phyloP scores from a whole-genome alignment of 2,113 vertebrate species.

The Cercopithecus mona region DNA sequence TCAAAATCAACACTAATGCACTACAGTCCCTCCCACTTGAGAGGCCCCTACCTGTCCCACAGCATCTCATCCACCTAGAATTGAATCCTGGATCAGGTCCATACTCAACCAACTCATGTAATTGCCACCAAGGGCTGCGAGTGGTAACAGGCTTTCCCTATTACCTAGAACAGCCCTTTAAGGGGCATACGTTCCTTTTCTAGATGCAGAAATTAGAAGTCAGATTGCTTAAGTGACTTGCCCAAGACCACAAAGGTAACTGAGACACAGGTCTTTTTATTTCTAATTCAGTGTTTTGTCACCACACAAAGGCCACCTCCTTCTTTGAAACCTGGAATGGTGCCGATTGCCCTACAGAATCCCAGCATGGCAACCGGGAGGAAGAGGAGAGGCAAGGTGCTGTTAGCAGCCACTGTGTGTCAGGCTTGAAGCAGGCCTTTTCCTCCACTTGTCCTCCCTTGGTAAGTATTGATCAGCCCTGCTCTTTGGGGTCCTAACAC shows the following conservation, averaged over 20 bases:
- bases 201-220: constrained; percentile 3
- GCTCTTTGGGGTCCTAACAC: not conserved
- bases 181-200: not conserved
- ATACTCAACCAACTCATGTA: not conserved
- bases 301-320: not conserved
- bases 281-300: not conserved
- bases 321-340: not conserved
- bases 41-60: not conserved
- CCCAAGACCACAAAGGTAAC: not conserved
- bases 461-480: accelerated
- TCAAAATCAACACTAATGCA: too few species aligned
- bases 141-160: not conserved
- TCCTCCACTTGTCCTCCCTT: not conserved
- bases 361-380: not conserved
- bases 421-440: accelerated
- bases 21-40: not conserved
- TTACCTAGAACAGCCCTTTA: not conserved
- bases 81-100: not conserved
- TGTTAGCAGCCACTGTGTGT: accelerated
- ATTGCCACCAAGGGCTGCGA: not conserved
- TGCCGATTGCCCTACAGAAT: not conserved
- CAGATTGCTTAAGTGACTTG: not conserved
- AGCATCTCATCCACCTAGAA: not conserved
- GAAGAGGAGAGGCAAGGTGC: too few species aligned
- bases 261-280: not conserved